Base-by-base conservation (phyloP, 2,797 vertebrate species). In the Lophotriccus pileatus region DNA sequence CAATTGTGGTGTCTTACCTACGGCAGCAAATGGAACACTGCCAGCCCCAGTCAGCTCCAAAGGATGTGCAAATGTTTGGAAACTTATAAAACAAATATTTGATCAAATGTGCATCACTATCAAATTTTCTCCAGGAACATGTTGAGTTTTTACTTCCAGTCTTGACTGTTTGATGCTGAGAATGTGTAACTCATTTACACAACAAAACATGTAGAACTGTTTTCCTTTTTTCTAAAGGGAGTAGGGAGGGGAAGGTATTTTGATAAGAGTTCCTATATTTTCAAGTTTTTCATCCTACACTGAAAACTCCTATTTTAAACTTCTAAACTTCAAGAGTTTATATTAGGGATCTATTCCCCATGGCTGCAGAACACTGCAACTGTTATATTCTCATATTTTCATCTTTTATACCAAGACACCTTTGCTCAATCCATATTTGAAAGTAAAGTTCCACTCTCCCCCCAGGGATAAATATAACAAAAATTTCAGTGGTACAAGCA, bases 21-120 rank as follows among this genome's bases (percentile, higher is more conserved):
- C 0, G 6, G 41, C 49, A 72, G 73, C 4, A 0, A 1, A 12
- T 43, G 87, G 95, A 94, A 69, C 2, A 0, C 22, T 78, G 94
- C 94, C 95, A 97, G 66, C 16, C 39, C 34, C 69, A 92, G 52
- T 13, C 49, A 36, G 76, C 91, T 94, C 85, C 86, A 93, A 93
- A 67, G 55, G 78, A 95, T 62, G 14, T 2, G 24, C 2, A 3
- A 68, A 27, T 1, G 5, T 69, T 36, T 96, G 85, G 67, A 95
- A 95, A 92, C 70, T 88, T 96, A 84, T n/a, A 68, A 96, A 96
- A 95, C 92, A 97, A 93, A 53, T 87, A 95, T 79, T 95, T 92
- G 79, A 97, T 96, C 87, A 96, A 94, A 90, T 88, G 87, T 46
- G 72, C 74, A 91, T 84, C 79, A 76, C 93, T 96, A 97, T 95